Conservation (phyloP, 2,888 invertebrate species). For the Plagodis dolabraria region DNA sequence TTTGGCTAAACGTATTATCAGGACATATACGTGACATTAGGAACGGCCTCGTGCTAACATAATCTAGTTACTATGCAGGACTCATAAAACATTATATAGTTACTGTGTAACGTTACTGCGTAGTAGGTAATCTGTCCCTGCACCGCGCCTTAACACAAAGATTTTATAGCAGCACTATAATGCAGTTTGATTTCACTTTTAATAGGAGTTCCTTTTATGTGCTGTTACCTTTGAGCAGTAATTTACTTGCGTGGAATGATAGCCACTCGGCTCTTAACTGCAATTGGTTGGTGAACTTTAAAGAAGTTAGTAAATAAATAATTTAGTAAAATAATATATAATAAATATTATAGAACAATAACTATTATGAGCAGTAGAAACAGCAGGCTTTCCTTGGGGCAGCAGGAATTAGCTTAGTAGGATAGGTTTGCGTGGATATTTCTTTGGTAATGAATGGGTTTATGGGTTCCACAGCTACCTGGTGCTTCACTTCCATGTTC, state of each 20-base stretch:
- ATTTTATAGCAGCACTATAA: slow-evolving; percentile 38
- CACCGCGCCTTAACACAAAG: slow-evolving; percentile 6
- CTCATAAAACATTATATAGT: too few relatives aligned
- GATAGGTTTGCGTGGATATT: slow-evolving; percentile 71
- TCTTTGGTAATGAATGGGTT: slow-evolving; percentile 70
- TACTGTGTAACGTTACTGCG: too few relatives aligned
- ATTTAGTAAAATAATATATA: not conserved
- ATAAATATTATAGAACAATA: not conserved
- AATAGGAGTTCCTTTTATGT: slow-evolving; percentile 50
- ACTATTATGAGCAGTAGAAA: slow-evolving; percentile 59
- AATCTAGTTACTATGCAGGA: too few relatives aligned
- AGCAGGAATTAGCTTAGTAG: slow-evolving; percentile 66
- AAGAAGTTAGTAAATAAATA: not conserved
- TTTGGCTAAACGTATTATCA: too few relatives aligned
- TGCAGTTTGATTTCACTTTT: slow-evolving; percentile 53
- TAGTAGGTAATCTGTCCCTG: too few relatives aligned
- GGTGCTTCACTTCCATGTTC: slow-evolving; percentile 73
- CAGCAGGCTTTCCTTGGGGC: slow-evolving; percentile 69
- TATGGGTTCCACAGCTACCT: slow-evolving; percentile 45
- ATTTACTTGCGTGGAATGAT: slow-evolving; percentile 42
- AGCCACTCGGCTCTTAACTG: slow-evolving; percentile 2
- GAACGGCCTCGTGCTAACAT: too few relatives aligned
- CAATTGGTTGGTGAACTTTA: not conserved
- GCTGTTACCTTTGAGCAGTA: slow-evolving; percentile 39
- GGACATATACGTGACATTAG: too few relatives aligned